Conservation (phyloP, 2,888 invertebrate genomes). For the Poecilus cupreus region DNA sequence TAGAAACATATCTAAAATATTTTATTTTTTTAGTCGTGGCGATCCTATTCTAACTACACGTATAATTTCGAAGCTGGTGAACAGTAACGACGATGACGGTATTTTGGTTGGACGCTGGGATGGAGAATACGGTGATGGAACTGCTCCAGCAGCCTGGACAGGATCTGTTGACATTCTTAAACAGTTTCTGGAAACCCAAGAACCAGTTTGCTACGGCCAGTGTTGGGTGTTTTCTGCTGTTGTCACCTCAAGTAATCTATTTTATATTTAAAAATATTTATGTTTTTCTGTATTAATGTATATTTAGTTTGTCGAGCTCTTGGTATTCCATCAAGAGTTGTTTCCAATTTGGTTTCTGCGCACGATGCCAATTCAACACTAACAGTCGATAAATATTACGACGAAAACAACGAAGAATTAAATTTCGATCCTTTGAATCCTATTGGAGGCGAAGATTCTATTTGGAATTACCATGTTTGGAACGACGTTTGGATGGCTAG, state of each 20-base stretch:
- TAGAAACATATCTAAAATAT: not conserved
- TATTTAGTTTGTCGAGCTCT: constrained; percentile 83
- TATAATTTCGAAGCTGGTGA: constrained; percentile 84
- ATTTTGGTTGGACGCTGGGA: constrained; percentile 85
- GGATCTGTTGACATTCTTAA: constrained; percentile 86
- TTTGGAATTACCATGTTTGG: constrained; percentile 95
- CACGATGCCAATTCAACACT: constrained; percentile 88
- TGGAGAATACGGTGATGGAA: constrained; percentile 83
- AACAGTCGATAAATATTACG: constrained; percentile 87
- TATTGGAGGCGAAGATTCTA: constrained; percentile 82
- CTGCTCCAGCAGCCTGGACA: constrained; percentile 86
- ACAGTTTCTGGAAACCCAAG: constrained; percentile 79
- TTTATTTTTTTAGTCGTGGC: constrained; percentile 73
- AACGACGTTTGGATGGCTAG: constrained; percentile 91
- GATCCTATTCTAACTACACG: constrained; percentile 83
- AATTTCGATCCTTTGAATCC: constrained; percentile 81
- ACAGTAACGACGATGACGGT: constrained; percentile 84
- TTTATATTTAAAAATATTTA: not conserved
- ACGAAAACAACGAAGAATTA: constrained; percentile 79
- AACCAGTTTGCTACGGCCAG: constrained; percentile 86
- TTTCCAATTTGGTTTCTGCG: constrained; percentile 89
- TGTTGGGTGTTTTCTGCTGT: constrained; percentile 93
- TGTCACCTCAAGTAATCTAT: constrained; percentile 80
- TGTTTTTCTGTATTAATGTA: not conserved
- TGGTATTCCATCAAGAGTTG: constrained; percentile 86